Evolutionary conservation across 2,113 vertebrate genomes (phyloP).

Genomic region (Poeciliopsis turrubarensis): DNA sequence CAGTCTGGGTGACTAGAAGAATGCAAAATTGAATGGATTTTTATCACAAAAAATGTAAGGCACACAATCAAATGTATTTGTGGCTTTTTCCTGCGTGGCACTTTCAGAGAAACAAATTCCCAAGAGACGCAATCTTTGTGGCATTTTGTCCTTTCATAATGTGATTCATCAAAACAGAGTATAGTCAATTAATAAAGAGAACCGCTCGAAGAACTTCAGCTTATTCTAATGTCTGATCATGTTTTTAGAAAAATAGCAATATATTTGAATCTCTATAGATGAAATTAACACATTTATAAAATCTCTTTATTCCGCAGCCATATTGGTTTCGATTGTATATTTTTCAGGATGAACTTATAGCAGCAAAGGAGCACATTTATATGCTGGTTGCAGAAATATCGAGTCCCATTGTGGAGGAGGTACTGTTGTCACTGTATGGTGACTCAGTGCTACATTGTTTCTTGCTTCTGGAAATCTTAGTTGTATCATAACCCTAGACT

Average conservation of each 20-base stretch:
- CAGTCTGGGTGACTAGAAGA: conserved; percentile 23
- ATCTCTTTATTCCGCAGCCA: not conserved
- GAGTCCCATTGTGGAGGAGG: not conserved
- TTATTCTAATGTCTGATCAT: not conserved
- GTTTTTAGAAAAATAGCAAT: not conserved
- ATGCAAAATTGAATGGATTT: conserved; percentile 45
- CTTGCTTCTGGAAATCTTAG: not conserved
- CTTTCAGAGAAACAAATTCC: conserved; percentile 10
- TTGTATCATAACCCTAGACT: not conserved
- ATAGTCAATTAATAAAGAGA: not conserved
- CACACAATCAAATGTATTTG: conserved; percentile 16
- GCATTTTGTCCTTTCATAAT: not conserved
- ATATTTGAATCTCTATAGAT: not conserved
- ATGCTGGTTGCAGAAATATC: not conserved
- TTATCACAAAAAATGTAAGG: conserved; percentile 26
- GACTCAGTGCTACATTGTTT: not conserved
- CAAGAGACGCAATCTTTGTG: not conserved
- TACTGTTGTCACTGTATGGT: not conserved
- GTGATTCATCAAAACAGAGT: not conserved
- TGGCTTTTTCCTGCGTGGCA: conserved; percentile 4
- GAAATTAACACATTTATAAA: not conserved
- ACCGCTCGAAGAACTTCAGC: not conserved
- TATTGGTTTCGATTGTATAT: not conserved
- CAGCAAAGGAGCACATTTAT: not conserved
- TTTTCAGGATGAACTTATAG: not conserved